A percentile compares a stretch with the other conserved stretches of the same genome.
phyloP scores from a whole-genome alignment of 1,140 invertebrate species.

The Campoletis sonorensis region DNA sequence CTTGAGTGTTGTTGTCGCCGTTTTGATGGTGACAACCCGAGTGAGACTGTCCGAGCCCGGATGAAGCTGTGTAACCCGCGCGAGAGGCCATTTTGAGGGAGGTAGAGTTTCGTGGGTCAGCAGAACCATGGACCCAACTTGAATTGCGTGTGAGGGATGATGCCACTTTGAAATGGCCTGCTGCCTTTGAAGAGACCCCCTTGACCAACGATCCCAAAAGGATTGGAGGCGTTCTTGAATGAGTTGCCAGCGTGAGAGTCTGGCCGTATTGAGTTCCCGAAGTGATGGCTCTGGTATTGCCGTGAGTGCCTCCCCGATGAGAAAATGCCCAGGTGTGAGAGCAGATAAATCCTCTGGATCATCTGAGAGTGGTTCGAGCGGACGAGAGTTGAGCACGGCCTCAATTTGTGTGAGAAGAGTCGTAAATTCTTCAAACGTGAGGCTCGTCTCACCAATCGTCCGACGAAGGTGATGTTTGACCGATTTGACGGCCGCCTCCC shows the following conservation, averaged over 20 bases:
- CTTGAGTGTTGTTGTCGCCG: slow-evolving; percentile 25
- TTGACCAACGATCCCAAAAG: slow-evolving; percentile 52
- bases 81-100: slow-evolving; percentile 48
- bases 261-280: not conserved
- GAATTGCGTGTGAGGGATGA: not conserved
- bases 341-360: slow-evolving; percentile 48
- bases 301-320: slow-evolving; percentile 43
- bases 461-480: slow-evolving; percentile 40
- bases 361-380: slow-evolving; percentile 48
- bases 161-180: slow-evolving; percentile 40
- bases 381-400: slow-evolving; percentile 60
- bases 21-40: slow-evolving; percentile 45
- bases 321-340: slow-evolving; percentile 56
- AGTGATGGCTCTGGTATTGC: slow-evolving; percentile 57
- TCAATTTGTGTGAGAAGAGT: slow-evolving; percentile 60
- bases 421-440: slow-evolving; percentile 61
- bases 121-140: slow-evolving; percentile 35
- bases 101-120: slow-evolving; percentile 19
- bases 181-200: slow-evolving; percentile 10
- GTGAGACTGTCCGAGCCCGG: slow-evolving; percentile 45
- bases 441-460: slow-evolving; percentile 48
- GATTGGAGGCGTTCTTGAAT: slow-evolving; percentile 38
- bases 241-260: not conserved
- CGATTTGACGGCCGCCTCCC: slow-evolving; percentile 36
- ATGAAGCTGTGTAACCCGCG: slow-evolving; percentile 38